phyloP scores from a whole-genome alignment of 2,113 vertebrate species.

The Entelurus aequoreus region DNA sequence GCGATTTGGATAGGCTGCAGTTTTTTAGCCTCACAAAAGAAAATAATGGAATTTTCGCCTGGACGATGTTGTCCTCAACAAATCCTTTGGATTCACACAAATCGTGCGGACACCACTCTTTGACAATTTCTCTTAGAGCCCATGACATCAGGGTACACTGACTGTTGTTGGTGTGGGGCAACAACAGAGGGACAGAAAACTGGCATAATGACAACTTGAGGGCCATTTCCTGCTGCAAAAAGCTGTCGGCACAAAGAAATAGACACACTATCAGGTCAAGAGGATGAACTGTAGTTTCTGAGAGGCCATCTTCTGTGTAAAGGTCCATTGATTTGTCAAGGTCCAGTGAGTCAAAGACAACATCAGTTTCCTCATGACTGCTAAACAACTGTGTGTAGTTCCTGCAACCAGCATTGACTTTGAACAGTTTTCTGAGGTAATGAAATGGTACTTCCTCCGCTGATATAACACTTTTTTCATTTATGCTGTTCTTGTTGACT shows the following conservation, averaged over 20 bases:
- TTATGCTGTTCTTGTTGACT: slow-evolving; percentile 4
- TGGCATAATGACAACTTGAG: slow-evolving; percentile 6
- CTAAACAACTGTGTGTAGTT: background rate
- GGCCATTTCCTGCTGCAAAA: slow-evolving; percentile 4
- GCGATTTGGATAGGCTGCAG: slow-evolving; percentile 71
- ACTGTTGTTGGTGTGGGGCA: background rate
- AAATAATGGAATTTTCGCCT: background rate
- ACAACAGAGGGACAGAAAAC: slow-evolving; percentile 6
- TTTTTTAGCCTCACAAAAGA: slow-evolving; percentile 73
- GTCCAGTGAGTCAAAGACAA: background rate
- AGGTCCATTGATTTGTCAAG: background rate
- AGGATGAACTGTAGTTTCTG: background rate
- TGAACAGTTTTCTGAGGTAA: slow-evolving; percentile 20
- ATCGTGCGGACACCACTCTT: slow-evolving; percentile 29
- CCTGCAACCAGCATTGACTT: slow-evolving; percentile 40
- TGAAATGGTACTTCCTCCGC: background rate
- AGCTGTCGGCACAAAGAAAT: slow-evolving; percentile 2
- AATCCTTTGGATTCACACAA: slow-evolving; percentile 27
- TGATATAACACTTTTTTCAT: background rate
- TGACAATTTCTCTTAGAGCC: slow-evolving; percentile 57
- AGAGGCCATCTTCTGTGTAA: background rate
- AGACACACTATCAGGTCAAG: background rate
- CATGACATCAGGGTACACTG: background rate
- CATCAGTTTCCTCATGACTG: background rate
- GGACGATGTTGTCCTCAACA: slow-evolving; percentile 36